phyloP scores from a whole-genome alignment of 2,797 vertebrate genomes.

The Salarias fasciatus region DNA sequence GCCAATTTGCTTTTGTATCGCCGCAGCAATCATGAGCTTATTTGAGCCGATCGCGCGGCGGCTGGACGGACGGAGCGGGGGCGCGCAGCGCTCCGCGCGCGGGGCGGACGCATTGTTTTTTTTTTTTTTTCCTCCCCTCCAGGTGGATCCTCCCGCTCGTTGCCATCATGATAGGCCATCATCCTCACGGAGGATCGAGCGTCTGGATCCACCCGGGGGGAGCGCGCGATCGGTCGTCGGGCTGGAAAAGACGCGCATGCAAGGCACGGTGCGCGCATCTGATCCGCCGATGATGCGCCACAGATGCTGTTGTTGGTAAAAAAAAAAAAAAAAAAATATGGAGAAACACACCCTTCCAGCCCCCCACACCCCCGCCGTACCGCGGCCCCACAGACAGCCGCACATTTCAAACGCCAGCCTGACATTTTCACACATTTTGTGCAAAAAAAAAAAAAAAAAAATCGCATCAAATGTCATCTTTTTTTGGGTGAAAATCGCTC shows the following conservation, averaged over 20 bases:
- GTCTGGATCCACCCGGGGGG: constrained; percentile 19
- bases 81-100: constrained; percentile 30
- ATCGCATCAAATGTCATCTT: too few species aligned
- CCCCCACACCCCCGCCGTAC: neutral
- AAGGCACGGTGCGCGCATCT: constrained; percentile 36
- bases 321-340: too few species aligned
- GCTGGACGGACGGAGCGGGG: constrained; percentile 13
- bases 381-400: too few species aligned
- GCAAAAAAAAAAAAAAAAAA: too few species aligned
- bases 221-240: constrained; percentile 21
- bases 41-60: constrained; percentile 37
- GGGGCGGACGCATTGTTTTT: constrained; percentile 43
- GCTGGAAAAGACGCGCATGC: constrained; percentile 26
- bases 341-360: neutral
- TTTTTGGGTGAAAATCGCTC: constrained; percentile 3
- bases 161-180: constrained; percentile 18
- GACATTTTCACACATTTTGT: neutral
- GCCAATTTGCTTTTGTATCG: constrained; percentile 49
- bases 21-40: constrained; percentile 35
- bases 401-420: too few species aligned
- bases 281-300: too few species aligned
- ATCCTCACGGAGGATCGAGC: neutral
- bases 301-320: too few species aligned
- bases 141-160: constrained; percentile 51
- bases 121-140: too few species aligned